Evolutionary conservation across 2,113 vertebrate species (phyloP).

Genomic region (Leucoraja erinaceus): DNA sequence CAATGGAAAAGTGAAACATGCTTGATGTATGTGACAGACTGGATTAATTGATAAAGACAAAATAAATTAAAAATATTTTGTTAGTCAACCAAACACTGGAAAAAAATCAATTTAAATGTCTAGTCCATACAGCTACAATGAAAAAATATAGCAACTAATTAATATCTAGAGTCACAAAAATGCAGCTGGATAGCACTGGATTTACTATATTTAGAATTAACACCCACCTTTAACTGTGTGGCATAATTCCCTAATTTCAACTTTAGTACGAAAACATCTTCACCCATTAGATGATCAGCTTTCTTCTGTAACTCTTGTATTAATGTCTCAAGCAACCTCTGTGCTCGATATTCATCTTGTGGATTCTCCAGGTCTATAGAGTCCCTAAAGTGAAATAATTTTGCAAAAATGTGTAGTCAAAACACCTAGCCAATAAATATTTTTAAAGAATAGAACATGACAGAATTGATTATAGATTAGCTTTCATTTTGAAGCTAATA

Average conservation of each 20-base stretch:
- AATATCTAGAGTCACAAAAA: neutral
- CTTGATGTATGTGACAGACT: neutral
- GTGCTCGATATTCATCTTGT: constrained; percentile 81
- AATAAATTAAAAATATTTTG: neutral
- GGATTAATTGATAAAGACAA: neutral
- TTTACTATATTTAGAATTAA: neutral
- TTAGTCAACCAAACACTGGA: neutral
- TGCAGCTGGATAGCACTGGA: too few species aligned
- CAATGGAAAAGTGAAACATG: neutral
- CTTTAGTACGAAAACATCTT: constrained; percentile 92
- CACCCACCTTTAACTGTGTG: constrained; percentile 79
- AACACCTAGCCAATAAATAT: neutral
- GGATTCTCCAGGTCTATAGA: constrained; percentile 85
- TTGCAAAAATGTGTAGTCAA: neutral
- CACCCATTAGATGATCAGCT: constrained; percentile 90
- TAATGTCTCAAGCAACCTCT: constrained; percentile 84
- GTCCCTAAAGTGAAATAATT: constrained; percentile 62
- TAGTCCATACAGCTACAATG: neutral
- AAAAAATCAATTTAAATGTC: neutral
- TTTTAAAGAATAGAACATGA: neutral
- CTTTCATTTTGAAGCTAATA: neutral
- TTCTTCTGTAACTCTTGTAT: constrained; percentile 97
- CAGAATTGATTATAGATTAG: neutral
- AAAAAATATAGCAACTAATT: neutral
- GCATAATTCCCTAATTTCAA: constrained; percentile 96